Base-by-base conservation (phyloP, 2,797 vertebrate species). In the Lateolabrax maculatus region DNA sequence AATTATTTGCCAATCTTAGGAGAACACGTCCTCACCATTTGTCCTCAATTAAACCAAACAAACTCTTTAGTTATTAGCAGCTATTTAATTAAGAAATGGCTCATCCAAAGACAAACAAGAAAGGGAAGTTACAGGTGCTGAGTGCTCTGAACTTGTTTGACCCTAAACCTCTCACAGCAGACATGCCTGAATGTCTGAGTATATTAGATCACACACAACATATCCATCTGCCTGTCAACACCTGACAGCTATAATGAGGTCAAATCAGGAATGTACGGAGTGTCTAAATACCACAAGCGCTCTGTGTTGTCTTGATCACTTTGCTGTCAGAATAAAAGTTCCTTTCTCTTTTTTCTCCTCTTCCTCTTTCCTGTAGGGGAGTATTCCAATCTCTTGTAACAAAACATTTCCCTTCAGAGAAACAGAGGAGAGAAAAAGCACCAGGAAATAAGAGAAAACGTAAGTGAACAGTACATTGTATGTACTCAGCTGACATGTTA, bases 381-480 rank as follows among this genome's bases (percentile, higher is more conserved):
- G 98, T 99, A 72, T 99, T 99, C 93, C 96, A 97, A 90, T 98
- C 98, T 37, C 95, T 99, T 56, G 98, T 99, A 87, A 93, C 94
- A 75, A 99, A 99, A 93, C 98, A 99, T 94, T 99, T 99, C 92
- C 98, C 98, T 44, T 97, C 97, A 71, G 97, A 96, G 91, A 99
- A 99, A 90, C 96, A 98, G 92, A 96, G 96, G 87, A 94, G 96
- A 87, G 97, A 99, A 85, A 98, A 97, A 89, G 95, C 93, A 75
- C 93, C 94, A 0, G 95, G 96, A 71, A 96, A 89, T 88, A 99
- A 99, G 85, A 96, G 98, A 86, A 99, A 98, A 96, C 95, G 98
- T 99, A 95, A 95, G 98, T 92, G 11, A 51, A 34, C 21, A 48
- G 5, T 19, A 53, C 52, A n/a, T 36, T 58, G 41, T 41, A 2